Conservation (phyloP, 2,113 vertebrate genomes). For the human (Homo sapiens) region GRCh38 chr13:21651501-21652000, state of each 20-base stretch:
- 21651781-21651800: not conserved
- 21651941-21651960: too few relatives aligned
- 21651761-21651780: not conserved
- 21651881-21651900: not conserved
- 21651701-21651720: not conserved
- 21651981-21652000: too few relatives aligned
- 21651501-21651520: too few relatives aligned
- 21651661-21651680: too few relatives aligned
- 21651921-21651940: not conserved
- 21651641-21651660: too few relatives aligned
- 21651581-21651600: too few relatives aligned
- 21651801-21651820: too few relatives aligned
- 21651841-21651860: not conserved
- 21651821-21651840: not conserved
- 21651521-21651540: too few relatives aligned
- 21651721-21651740: not conserved
- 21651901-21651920: not conserved
- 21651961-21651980: too few relatives aligned
- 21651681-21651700: not conserved
- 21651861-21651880: not conserved
- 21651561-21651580: too few relatives aligned
- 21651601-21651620: too few relatives aligned
- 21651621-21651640: rapidly evolving
- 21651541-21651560: too few relatives aligned
- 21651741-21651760: not conserved